Evolutionary conservation across 2,797 vertebrate genomes (phyloP).

Genomic region (Australoheros facetus): DNA sequence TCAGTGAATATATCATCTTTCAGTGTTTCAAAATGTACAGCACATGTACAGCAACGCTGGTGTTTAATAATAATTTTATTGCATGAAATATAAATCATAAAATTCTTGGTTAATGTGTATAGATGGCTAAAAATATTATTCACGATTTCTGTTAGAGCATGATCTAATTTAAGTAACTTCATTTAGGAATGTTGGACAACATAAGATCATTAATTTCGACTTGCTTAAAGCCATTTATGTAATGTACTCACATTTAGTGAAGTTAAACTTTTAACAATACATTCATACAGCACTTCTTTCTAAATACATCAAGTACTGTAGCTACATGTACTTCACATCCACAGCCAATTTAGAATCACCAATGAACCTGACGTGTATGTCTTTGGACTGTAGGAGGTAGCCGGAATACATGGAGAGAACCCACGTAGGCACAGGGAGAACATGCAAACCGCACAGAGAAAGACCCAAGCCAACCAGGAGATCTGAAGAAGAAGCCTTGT

Average conservation of each 20-base stretch:
- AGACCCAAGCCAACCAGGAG: neutral
- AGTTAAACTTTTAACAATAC: neutral
- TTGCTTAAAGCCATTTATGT: neutral
- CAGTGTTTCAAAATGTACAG: conserved; percentile 33
- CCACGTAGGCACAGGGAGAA: neutral
- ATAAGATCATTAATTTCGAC: neutral
- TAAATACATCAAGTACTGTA: neutral
- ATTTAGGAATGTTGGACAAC: neutral
- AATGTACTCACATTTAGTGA: neutral
- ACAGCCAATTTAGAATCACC: neutral
- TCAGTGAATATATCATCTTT: conserved; percentile 46
- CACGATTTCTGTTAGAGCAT: rapidly evolving
- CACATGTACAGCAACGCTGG: neutral
- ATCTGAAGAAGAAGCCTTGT: neutral
- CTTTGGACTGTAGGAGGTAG: neutral
- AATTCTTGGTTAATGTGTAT: neutral
- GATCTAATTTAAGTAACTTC: neutral
- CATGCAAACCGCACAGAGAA: neutral
- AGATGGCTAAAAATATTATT: neutral
- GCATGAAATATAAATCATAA: neutral
- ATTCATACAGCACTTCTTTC: neutral
- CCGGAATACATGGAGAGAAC: neutral
- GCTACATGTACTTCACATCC: neutral
- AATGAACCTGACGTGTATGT: no score
- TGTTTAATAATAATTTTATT: conserved; percentile 9